phyloP scores from a whole-genome alignment of 2,113 vertebrate species.

The Plectropomus leopardus region DNA sequence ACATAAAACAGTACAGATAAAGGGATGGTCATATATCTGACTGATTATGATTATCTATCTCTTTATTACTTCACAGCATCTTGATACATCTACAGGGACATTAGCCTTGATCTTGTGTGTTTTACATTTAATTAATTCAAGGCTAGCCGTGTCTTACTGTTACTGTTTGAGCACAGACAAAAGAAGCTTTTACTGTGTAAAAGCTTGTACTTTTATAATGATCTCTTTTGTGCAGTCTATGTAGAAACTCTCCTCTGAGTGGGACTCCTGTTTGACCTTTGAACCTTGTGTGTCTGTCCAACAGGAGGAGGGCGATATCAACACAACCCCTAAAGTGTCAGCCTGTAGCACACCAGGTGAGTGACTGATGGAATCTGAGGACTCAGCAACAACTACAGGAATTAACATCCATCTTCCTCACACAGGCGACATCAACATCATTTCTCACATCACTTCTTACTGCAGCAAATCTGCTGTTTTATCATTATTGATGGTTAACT shows the following conservation, averaged over 20 bases:
- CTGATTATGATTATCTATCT: not conserved
- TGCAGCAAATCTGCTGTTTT: not conserved
- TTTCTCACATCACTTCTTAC: not conserved
- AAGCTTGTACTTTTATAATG: not conserved
- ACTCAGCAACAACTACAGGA: not conserved
- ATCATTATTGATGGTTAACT: not conserved
- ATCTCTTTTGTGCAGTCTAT: not conserved
- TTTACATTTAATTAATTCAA: too few species aligned
- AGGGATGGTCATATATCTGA: not conserved
- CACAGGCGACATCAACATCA: not conserved
- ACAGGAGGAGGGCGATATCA: conserved; percentile 93
- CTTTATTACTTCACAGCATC: not conserved
- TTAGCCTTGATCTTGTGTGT: too few species aligned
- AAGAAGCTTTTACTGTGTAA: not conserved
- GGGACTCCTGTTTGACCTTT: conserved; percentile 35
- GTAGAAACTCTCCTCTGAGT: not conserved
- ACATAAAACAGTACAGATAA: not conserved
- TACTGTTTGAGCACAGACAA: not conserved
- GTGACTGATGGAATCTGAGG: conserved; percentile 49
- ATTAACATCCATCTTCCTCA: conserved; percentile 22
- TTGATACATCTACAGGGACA: not conserved
- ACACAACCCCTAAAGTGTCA: conserved; percentile 89
- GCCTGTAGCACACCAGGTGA: conserved; percentile 97
- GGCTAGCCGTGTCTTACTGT: not conserved
- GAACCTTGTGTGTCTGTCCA: conserved; percentile 46